phyloP scores from a whole-genome alignment of 2,797 vertebrate genomes.

The Phalanger gymnotis region DNA sequence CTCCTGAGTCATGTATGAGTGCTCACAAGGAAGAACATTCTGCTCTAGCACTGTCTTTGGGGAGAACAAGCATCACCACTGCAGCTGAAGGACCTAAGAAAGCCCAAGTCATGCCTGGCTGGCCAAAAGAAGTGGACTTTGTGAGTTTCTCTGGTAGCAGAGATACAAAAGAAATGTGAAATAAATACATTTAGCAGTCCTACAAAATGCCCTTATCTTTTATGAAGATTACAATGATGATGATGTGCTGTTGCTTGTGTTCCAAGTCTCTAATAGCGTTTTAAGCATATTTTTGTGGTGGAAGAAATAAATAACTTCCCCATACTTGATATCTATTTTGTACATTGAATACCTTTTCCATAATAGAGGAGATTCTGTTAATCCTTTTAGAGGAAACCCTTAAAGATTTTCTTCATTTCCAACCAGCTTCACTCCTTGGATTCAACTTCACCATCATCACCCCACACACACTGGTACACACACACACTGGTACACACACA shows the following conservation, averaged over 20 bases:
- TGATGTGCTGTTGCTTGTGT: neutral
- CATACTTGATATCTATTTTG: neutral
- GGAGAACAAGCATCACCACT: neutral
- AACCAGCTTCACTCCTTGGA: neutral
- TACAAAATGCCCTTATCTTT: neutral
- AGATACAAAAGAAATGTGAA: neutral
- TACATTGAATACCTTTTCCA: neutral
- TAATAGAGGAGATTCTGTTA: neutral
- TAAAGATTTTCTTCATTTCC: neutral
- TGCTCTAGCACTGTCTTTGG: neutral
- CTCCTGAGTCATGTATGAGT: neutral
- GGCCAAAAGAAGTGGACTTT: neutral
- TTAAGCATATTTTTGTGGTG: neutral
- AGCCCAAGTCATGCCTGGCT: neutral
- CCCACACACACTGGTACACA: accelerated
- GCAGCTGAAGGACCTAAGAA: neutral
- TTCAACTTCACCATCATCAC: neutral
- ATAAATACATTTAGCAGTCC: neutral
- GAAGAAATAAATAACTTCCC: neutral
- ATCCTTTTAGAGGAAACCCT: neutral
- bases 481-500: accelerated
- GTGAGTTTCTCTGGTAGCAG: neutral
- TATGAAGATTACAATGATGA: neutral
- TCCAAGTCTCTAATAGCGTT: neutral
- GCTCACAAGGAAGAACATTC: neutral